These are phyloP conservation scores for Bostrychus sinensis DNA, from an alignment of 2,113 vertebrate species.

Conservation along the genomic window DNA sequence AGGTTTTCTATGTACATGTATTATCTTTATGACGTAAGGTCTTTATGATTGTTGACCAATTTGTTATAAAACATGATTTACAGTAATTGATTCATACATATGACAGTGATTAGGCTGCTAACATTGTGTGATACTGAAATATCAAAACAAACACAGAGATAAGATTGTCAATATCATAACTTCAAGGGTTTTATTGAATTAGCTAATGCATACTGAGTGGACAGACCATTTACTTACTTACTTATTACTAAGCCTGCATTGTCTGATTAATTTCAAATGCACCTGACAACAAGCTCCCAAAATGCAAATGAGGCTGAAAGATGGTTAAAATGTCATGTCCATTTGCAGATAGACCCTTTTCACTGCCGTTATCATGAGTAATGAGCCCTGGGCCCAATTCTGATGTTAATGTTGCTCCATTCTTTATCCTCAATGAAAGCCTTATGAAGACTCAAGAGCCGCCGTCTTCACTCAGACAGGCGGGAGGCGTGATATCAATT, in stretches of 20 bases:
- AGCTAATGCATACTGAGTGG: not conserved
- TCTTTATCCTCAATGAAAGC: constrained; percentile 29
- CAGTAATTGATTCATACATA: not conserved
- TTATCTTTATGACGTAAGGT: too few relatives aligned
- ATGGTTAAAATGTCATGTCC: constrained; percentile 37
- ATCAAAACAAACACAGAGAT: not conserved
- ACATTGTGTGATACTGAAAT: not conserved
- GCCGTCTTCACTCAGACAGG: not conserved
- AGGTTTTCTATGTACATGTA: too few relatives aligned
- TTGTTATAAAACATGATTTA: not conserved
- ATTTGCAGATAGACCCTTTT: constrained; percentile 34
- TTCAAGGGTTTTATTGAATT: not conserved
- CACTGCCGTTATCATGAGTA: constrained; percentile 43
- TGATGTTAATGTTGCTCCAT: constrained; percentile 47
- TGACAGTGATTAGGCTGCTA: not conserved
- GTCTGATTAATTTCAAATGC: not conserved
- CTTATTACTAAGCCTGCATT: too few relatives aligned
- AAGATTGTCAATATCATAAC: not conserved
- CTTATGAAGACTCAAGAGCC: not conserved
- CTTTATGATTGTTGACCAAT: not conserved
- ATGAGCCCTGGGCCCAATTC: constrained; percentile 38
- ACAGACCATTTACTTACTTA: not conserved
- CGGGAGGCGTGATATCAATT: not conserved
- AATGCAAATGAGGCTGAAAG: constrained; percentile 40
- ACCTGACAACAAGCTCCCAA: constrained; percentile 14